Evolutionary conservation across 2,888 invertebrate genomes (phyloP).

Genomic region (Ophioninae sp.): DNA sequence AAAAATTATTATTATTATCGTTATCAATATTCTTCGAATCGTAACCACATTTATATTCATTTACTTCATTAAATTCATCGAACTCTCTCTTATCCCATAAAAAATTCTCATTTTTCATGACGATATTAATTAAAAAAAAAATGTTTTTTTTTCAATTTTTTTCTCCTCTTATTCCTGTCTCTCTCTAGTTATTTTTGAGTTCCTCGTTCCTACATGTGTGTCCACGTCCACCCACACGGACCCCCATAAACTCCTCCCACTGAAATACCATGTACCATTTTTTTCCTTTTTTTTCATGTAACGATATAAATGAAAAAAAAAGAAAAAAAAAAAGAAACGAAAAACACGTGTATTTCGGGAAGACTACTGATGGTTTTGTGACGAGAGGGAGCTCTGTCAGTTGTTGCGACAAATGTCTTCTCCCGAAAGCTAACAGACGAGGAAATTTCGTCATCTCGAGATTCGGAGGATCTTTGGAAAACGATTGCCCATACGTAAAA

Average conservation of each 20-base stretch:
- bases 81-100: too few relatives aligned
- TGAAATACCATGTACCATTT: neutral
- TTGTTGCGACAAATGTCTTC: slow-evolving; percentile 67
- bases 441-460: slow-evolving; percentile 60
- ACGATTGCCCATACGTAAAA: slow-evolving; percentile 30
- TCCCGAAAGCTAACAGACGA: slow-evolving; percentile 71
- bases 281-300: slow-evolving; percentile 26
- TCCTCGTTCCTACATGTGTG: too few relatives aligned
- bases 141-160: too few relatives aligned
- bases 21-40: too few relatives aligned
- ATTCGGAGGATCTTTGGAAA: slow-evolving; percentile 41
- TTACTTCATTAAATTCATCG: neutral
- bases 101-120: too few relatives aligned
- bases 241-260: too few relatives aligned
- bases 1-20: too few relatives aligned
- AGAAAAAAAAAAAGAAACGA: neutral
- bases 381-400: slow-evolving; percentile 45
- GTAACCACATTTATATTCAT: slow-evolving; percentile 16
- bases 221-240: too few relatives aligned
- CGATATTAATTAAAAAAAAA: too few relatives aligned
- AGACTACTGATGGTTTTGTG: slow-evolving; percentile 45
- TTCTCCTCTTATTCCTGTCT: too few relatives aligned
- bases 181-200: too few relatives aligned
- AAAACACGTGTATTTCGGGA: slow-evolving; percentile 28
- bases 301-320: neutral